A percentile compares a stretch with the other conserved stretches of the same genome.
These are phyloP conservation scores for Napeogenes inachia DNA, from an alignment of 2,888 invertebrate species.

Conservation along the genomic window DNA sequence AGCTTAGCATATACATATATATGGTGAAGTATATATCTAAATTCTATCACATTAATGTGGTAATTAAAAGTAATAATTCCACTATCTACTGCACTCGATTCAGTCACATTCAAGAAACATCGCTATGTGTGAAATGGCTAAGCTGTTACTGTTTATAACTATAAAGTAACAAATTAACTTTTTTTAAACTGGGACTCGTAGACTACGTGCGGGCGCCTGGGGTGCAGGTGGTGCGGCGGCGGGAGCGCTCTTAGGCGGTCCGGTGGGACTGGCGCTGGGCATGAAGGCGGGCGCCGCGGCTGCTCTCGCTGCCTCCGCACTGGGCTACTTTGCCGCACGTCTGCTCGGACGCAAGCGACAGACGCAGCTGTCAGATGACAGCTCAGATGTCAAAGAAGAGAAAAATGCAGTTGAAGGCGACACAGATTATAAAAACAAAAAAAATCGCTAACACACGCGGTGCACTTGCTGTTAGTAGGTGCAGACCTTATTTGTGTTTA, in stretches of 20 bases:
- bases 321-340: conserved; percentile 35
- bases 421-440: conserved; percentile 10
- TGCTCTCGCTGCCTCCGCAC: conserved; percentile 49
- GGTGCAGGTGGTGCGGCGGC: conserved; percentile 47
- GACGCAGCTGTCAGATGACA: background rate
- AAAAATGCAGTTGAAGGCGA: background rate
- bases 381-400: conserved; percentile 1
- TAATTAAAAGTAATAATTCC: too few species aligned
- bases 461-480: conserved; percentile 23
- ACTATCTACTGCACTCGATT: too few species aligned
- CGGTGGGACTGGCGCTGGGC: conserved; percentile 52
- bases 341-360: conserved; percentile 7
- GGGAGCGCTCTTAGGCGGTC: conserved; percentile 54
- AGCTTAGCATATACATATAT: too few species aligned
- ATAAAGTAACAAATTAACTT: too few species aligned
- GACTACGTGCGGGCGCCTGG: conserved; percentile 44
- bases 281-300: conserved; percentile 55
- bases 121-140: too few species aligned
- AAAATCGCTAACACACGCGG: conserved; percentile 22
- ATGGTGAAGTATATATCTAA: too few species aligned
- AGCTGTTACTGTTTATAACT: too few species aligned
- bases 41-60: too few species aligned
- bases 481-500: background rate
- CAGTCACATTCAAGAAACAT: too few species aligned
- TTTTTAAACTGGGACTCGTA: conserved; percentile 22